Evolutionary conservation across 2,888 invertebrate genomes (phyloP), one percentile per base, ranked within the genome.

Genomic region (Sarcophaga caerulescens): DNA sequence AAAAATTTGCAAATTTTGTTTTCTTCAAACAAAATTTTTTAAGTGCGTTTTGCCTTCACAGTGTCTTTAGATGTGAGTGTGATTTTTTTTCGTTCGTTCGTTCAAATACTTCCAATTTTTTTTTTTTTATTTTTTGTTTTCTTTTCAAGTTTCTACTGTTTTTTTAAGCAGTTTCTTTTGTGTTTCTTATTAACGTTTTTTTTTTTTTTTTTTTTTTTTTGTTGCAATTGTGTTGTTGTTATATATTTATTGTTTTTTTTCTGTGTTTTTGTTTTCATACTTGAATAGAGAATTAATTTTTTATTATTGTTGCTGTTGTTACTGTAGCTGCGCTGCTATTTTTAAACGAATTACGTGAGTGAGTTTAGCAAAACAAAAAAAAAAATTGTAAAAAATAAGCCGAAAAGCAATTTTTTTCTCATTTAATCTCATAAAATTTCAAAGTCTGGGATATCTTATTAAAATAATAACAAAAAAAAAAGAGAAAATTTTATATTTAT

Each of bases 321-420:
- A 14, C 44, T 45, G n/a, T 75, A 10, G 60, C 62, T 25, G 63
- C 76, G 12, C 69, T 81, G 77, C 45, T 68, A 62, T 70, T 70
- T 76, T 77, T 57, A 75, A 77, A 70, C 68, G 57, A 62, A 85
- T 84, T 84, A 81, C 86, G 87, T 84, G 81, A 84, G 79, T 73
- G 81, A 68, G 21, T 87, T 79, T 57, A 81, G 19, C 44, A 75
- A 68, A 81, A 70, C 25, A 77, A 35, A 35, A 57, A 68, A 62
- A 63, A n/a, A 21, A 57, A 23, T 47, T 59, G 44, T 14, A 77
- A 57, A 47, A 59, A 78, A 57, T 21, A 21, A 84, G 66, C 47
- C 21, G 19, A 85, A 52, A 84, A 73, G 45, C 52, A 69, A 75
- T 59, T 10, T n/a, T n/a, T 60, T 35, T 35, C 35, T 35, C 35